Evolutionary conservation across 1,140 invertebrate species (phyloP).

Genomic region (Lineus longissimus): DNA sequence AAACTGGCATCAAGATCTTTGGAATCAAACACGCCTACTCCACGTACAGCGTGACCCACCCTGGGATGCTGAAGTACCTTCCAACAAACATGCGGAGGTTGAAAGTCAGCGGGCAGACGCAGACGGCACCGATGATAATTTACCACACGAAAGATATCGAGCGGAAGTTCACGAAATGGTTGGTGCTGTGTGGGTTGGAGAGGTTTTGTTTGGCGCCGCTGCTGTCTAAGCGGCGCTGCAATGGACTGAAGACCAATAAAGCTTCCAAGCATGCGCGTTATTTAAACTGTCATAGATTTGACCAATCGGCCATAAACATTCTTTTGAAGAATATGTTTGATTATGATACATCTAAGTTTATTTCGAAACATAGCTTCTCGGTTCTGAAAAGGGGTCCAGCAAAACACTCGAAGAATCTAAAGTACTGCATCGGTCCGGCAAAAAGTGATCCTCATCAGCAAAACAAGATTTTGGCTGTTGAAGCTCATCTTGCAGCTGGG

Average conservation of each 20-base stretch:
- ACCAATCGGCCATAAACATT: constrained; percentile 34
- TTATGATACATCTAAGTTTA: constrained; percentile 19
- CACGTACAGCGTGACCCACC: constrained; percentile 30
- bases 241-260: constrained; percentile 1
- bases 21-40: constrained; percentile 21
- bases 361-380: constrained; percentile 19
- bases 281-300: constrained; percentile 32
- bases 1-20: constrained; percentile 16
- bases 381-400: neutral
- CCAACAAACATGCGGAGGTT: constrained; percentile 20
- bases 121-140: constrained; percentile 26
- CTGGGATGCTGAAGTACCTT: constrained; percentile 29
- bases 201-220: constrained; percentile 28
- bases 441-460: no score
- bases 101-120: constrained; percentile 19
- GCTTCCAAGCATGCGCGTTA: constrained; percentile 14
- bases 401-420: neutral
- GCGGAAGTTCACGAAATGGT: constrained; percentile 25
- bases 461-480: no score
- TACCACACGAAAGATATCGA: constrained; percentile 24
- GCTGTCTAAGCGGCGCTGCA: constrained; percentile 14
- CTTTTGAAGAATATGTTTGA: constrained; percentile 25
- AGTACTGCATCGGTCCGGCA: neutral
- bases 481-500: no score
- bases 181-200: constrained; percentile 26